Percentiles rank a stretch among this genome's conserved stretches.
phyloP scores from a whole-genome alignment of 2,797 vertebrate genomes.

The Poeciliopsis paucimaculata region DNA sequence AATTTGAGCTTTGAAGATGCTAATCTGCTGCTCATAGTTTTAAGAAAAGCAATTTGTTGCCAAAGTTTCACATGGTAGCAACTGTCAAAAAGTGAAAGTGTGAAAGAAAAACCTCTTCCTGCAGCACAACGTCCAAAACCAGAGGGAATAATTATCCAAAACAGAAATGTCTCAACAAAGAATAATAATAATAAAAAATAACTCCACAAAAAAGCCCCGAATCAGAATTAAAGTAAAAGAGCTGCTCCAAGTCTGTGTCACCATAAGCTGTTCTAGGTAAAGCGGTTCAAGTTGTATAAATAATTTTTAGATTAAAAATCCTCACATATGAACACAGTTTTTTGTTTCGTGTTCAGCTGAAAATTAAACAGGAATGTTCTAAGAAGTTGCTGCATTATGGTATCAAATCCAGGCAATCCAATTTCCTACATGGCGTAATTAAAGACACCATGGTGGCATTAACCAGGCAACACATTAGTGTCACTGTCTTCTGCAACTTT shows the following conservation, averaged over 20 bases:
- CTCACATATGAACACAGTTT: background rate
- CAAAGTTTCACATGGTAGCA: too few relatives aligned
- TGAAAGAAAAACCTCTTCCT: background rate
- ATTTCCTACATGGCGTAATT: constrained; percentile 42
- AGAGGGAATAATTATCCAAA: too few relatives aligned
- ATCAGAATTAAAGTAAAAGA: background rate
- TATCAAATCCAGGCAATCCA: constrained; percentile 47
- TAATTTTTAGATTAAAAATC: background rate
- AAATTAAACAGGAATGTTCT: background rate
- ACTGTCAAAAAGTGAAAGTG: background rate
- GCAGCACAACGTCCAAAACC: background rate
- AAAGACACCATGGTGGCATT: constrained; percentile 39
- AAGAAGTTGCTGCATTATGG: constrained; percentile 31
- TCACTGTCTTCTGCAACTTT: constrained; percentile 62
- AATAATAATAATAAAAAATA: background rate
- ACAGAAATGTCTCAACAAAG: background rate
- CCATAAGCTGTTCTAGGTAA: background rate
- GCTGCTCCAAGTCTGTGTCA: background rate
- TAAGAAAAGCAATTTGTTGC: too few relatives aligned
- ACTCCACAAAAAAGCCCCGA: too few relatives aligned
- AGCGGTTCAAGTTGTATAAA: background rate
- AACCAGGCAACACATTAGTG: constrained; percentile 52
- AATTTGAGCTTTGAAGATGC: background rate
- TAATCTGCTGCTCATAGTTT: background rate
- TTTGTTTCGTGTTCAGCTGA: background rate